phyloP scores from a whole-genome alignment of 1,140 invertebrate genomes.

The Drosophila rufa region DNA sequence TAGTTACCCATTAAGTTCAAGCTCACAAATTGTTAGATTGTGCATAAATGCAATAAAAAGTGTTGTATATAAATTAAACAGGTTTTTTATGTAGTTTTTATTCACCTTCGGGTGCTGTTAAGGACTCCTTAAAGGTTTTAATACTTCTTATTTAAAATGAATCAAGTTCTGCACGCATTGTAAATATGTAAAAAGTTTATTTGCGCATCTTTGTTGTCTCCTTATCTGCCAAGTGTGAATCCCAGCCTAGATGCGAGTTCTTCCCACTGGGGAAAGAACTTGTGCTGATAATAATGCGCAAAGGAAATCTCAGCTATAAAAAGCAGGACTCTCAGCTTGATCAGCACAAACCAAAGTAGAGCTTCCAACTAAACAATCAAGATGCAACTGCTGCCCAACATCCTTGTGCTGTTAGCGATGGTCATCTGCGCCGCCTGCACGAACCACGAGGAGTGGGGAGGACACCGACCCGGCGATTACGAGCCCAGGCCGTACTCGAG shows the following conservation, averaged over 20 bases:
- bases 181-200: neutral
- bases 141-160: too few relatives aligned
- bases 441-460: slow-evolving; percentile 40
- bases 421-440: slow-evolving; percentile 37
- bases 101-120: too few relatives aligned
- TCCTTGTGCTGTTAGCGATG: slow-evolving; percentile 37
- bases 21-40: slow-evolving; percentile 28
- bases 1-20: slow-evolving; percentile 55
- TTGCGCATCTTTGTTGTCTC: neutral
- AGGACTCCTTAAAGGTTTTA: too few relatives aligned
- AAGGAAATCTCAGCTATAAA: slow-evolving; percentile 27
- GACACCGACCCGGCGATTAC: slow-evolving; percentile 25
- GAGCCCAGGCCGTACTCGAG: slow-evolving; percentile 21
- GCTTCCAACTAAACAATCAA: slow-evolving; percentile 3
- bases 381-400: slow-evolving; percentile 49
- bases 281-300: neutral
- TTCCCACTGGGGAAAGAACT: slow-evolving; percentile 25
- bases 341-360: neutral
- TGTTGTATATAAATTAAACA: slow-evolving; percentile 28
- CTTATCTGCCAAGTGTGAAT: slow-evolving; percentile 29
- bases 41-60: slow-evolving; percentile 27
- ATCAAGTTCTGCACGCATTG: too few relatives aligned
- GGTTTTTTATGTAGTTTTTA: too few relatives aligned
- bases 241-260: slow-evolving; percentile 11
- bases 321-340: neutral